Evolutionary conservation across 2,113 vertebrate species (phyloP).

Genomic region (Sebastes schlegelii): DNA sequence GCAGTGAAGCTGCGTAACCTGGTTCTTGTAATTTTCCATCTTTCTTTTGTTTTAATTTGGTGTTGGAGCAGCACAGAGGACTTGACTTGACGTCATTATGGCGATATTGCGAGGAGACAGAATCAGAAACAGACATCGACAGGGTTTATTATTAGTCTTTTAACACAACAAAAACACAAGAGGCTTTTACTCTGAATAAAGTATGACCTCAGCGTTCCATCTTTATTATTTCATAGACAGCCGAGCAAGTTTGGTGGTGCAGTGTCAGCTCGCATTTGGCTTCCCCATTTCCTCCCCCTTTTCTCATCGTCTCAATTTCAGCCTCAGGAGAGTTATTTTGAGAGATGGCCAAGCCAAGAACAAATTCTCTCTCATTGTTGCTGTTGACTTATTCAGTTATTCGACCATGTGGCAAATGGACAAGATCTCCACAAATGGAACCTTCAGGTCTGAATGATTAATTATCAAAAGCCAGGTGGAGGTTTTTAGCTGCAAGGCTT

Average conservation of each 20-base stretch:
- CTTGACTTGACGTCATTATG: conserved; percentile 24
- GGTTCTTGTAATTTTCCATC: not conserved
- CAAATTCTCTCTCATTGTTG: conserved; percentile 75
- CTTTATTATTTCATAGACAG: conserved; percentile 79
- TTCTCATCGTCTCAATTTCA: conserved; percentile 80
- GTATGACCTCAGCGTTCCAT: conserved; percentile 67
- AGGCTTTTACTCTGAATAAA: conserved; percentile 80
- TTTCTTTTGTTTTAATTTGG: conserved; percentile 29
- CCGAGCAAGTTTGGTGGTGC: conserved; percentile 38
- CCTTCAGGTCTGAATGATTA: conserved; percentile 80
- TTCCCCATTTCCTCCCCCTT: conserved; percentile 60
- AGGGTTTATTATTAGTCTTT: conserved; percentile 69
- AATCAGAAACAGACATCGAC: conserved; percentile 36
- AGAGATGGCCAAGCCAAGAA: conserved; percentile 75
- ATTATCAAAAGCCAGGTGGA: conserved; percentile 67
- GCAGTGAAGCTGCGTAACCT: not conserved
- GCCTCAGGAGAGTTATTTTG: conserved; percentile 78
- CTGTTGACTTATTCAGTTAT: conserved; percentile 83
- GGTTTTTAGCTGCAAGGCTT: conserved; percentile 55
- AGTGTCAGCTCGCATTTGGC: conserved; percentile 67
- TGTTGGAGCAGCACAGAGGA: conserved; percentile 4
- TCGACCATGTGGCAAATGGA: conserved; percentile 79
- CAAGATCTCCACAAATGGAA: conserved; percentile 77
- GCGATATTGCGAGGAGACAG: conserved; percentile 12
- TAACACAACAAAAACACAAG: conserved; percentile 56